Evolutionary conservation across 2,113 vertebrate species (phyloP).

Genomic region (Tiliqua scincoides): DNA sequence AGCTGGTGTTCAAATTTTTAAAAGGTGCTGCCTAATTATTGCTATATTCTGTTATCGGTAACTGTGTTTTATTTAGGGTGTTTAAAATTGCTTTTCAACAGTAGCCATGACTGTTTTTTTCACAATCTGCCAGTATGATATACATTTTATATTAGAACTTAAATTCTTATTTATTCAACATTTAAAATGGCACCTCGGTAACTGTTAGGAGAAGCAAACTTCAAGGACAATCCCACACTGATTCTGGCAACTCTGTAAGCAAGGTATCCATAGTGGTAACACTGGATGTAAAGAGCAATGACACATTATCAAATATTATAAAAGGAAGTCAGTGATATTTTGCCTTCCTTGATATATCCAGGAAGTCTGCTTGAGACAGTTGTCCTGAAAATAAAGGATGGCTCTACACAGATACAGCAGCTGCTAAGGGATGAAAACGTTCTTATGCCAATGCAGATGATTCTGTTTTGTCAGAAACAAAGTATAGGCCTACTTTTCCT

Average conservation of each 20-base stretch:
- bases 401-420: neutral
- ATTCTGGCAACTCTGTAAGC: neutral
- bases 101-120: neutral
- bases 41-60: neutral
- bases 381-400: neutral
- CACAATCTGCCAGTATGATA: neutral
- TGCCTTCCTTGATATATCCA: too few relatives aligned
- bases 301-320: neutral
- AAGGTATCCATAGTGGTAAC: neutral
- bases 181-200: too few relatives aligned
- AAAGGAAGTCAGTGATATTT: too few relatives aligned
- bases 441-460: neutral
- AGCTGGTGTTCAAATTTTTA: neutral
- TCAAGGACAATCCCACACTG: neutral
- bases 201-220: neutral
- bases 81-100: neutral
- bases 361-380: neutral
- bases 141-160: neutral
- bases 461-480: neutral
- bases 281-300: neutral
- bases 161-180: too few relatives aligned
- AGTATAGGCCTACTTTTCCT: neutral
- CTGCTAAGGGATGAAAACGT: neutral
- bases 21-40: neutral
- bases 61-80: neutral